phyloP scores from a whole-genome alignment of 2,888 invertebrate species.

The Actias luna region DNA sequence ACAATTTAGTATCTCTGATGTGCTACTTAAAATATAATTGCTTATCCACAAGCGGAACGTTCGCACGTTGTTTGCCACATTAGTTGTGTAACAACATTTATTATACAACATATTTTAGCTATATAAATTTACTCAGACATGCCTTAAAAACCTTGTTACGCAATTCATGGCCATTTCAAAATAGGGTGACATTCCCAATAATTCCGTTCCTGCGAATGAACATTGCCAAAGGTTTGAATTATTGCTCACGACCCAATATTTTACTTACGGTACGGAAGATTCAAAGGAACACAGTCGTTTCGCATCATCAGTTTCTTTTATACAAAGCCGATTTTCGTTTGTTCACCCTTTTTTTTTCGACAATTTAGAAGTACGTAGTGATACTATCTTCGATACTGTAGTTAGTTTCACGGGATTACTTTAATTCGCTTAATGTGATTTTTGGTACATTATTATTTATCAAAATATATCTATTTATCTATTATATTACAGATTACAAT shows the following conservation, averaged over 20 bases:
- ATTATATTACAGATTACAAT: too few species aligned
- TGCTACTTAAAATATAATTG: too few species aligned
- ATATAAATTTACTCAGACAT: not conserved
- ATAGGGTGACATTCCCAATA: not conserved
- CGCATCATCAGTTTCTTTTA: conserved; percentile 31
- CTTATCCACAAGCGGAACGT: too few species aligned
- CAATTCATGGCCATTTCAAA: not conserved
- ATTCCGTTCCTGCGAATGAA: conserved; percentile 12
- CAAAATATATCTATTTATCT: too few species aligned
- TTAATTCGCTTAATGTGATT: too few species aligned
- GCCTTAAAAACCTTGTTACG: not conserved
- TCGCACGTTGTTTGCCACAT: too few species aligned
- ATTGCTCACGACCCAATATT: conserved; percentile 21
- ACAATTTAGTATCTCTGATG: too few species aligned
- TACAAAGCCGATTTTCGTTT: conserved; percentile 28
- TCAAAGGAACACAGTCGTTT: conserved; percentile 22
- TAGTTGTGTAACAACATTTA: too few species aligned
- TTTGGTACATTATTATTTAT: too few species aligned
- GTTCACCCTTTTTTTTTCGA: conserved; percentile 24
- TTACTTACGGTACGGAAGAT: conserved; percentile 20
- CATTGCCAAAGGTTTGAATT: conserved; percentile 14
- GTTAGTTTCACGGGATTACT: conserved; percentile 7
- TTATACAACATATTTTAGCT: not conserved
- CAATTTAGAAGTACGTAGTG: conserved; percentile 17
- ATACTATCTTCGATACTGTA: not conserved